Evolutionary conservation across 2,797 vertebrate species (phyloP).

Genomic region (Pristis pectinata): DNA sequence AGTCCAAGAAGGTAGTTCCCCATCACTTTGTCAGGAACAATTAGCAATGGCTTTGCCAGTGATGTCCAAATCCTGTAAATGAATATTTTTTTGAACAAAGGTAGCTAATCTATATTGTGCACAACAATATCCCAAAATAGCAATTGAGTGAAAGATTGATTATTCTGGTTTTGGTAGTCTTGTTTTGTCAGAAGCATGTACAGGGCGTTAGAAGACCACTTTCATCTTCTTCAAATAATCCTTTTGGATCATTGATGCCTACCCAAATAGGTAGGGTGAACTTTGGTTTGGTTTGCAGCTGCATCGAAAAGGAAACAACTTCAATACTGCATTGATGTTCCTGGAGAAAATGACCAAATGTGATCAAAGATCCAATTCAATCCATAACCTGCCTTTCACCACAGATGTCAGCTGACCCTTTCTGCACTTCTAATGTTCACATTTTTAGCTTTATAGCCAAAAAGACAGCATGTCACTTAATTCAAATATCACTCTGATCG

Average conservation of each 20-base stretch:
- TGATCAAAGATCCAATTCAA: neutral
- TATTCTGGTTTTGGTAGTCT: neutral
- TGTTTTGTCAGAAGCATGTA: neutral
- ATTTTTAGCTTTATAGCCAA: neutral
- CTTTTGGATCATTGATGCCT: neutral
- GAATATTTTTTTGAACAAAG: too few relatives aligned
- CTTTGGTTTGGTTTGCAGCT: neutral
- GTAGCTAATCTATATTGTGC: neutral
- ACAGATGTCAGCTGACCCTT: neutral
- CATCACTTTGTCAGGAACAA: too few relatives aligned
- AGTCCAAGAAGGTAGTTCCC: too few relatives aligned
- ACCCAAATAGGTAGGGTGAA: neutral
- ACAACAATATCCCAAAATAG: neutral
- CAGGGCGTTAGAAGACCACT: neutral
- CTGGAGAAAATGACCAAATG: neutral
- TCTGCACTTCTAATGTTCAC: neutral
- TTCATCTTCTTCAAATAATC: too few relatives aligned
- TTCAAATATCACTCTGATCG: neutral
- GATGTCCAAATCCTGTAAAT: too few relatives aligned
- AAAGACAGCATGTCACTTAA: neutral
- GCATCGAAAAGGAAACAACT: neutral
- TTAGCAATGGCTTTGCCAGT: too few relatives aligned
- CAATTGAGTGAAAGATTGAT: neutral
- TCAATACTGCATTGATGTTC: neutral
- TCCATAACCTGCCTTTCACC: neutral